These are phyloP conservation scores for Gymnoscopelus microlampas DNA, from an alignment of 2,797 vertebrate genomes.

Conservation along the genomic window DNA sequence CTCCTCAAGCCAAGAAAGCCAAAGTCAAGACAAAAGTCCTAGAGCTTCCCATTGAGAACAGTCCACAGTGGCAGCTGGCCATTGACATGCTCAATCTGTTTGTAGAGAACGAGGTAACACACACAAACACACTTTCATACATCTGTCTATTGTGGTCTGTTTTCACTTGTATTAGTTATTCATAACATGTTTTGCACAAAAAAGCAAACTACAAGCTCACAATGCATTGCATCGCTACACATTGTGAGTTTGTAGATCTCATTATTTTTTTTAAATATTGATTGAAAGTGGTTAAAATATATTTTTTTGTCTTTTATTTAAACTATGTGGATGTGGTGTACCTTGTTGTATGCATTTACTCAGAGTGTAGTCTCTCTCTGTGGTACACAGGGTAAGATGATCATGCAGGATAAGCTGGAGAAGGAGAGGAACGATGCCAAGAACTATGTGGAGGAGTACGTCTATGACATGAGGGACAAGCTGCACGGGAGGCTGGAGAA, in stretches of 20 bases:
- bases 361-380: conserved; percentile 25
- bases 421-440: conserved; percentile 98
- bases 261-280: too few relatives aligned
- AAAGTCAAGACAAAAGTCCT: conserved; percentile 98
- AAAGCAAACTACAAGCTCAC: too few relatives aligned
- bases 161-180: neutral
- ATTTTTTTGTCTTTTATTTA: too few relatives aligned
- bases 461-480: conserved; percentile 99
- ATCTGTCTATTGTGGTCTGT: neutral
- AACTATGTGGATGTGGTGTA: too few relatives aligned
- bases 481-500: conserved; percentile 91
- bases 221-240: too few relatives aligned
- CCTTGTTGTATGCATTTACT: too few relatives aligned
- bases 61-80: conserved; percentile 93
- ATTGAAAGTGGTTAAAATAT: too few relatives aligned
- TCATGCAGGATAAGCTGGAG: conserved; percentile 99
- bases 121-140: neutral
- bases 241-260: too few relatives aligned
- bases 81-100: conserved; percentile 93
- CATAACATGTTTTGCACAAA: neutral
- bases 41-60: conserved; percentile 95
- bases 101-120: conserved; percentile 94
- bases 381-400: conserved; percentile 93
- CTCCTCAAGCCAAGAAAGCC: conserved; percentile 96
- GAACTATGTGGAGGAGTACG: conserved; percentile 96